Base-by-base conservation (phyloP, 1,140 invertebrate genomes). In the Zophobas morio region DNA sequence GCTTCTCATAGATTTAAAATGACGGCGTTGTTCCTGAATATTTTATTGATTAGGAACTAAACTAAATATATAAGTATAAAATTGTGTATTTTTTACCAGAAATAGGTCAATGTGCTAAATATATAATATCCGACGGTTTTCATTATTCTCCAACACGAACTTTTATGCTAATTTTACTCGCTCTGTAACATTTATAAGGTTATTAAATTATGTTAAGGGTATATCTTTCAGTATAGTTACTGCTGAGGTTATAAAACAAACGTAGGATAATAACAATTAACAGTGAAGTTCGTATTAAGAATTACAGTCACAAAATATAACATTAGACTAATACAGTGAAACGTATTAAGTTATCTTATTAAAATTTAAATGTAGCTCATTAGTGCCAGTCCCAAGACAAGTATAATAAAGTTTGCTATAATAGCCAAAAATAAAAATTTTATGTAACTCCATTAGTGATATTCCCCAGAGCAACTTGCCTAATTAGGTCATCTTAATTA, bases 401-500 rank as follows among this genome's bases (percentile, higher is more conserved):
- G 60, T 66, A 33, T 42, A 66, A 66, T 66, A 66, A 66, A 66
- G 60, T 42, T 66, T 42, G 60, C 20, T 42, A 40, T 66, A 47
- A 66, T 40, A 42, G 60, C 4, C 39, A 66, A 66, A 66, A 66
- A 66, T 66, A 66, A 66, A 66, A 66, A 46, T 66, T 66, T 40
- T 66, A 66, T 66, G 42, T 42, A 66, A 66, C 60, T 66, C 20
- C 60, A 66, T 66, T 66, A 42, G 60, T 66, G 60, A 42, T 66
- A 66, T 40, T 66, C 60, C 39, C 60, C 33, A 6, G 42, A 66
- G 60, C 8, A 33, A 42, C 36, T 47, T 6, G 39, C 6, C 37
- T 66, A 66, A 66, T 66, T 66, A 66, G 60, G 60, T 66, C 60
- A 66, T 66, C 60, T 66, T 66, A 66, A 66, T 40, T 66, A 66